These are phyloP conservation scores for Tenthredo scrophulariae DNA, from an alignment of 2,888 invertebrate species.

Conservation along the genomic window DNA sequence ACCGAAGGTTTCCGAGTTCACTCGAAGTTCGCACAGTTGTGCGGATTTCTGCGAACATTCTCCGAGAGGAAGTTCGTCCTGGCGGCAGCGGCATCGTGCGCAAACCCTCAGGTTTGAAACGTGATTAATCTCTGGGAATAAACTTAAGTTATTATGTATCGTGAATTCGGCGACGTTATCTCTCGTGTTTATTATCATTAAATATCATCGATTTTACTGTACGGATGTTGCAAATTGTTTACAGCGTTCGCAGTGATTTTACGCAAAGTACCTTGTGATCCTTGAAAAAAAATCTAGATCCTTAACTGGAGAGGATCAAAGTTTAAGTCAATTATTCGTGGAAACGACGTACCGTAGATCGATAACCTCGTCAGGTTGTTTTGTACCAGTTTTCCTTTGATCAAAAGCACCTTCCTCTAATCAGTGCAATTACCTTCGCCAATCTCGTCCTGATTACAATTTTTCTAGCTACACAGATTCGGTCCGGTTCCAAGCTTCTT, in stretches of 20 bases:
- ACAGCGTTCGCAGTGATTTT: not conserved
- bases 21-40: slow-evolving; percentile 49
- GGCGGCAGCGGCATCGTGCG: slow-evolving; percentile 45
- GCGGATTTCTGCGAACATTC: slow-evolving; percentile 53
- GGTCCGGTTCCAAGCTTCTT: not conserved
- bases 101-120: slow-evolving; percentile 52
- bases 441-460: not conserved
- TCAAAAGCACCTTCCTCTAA: not conserved
- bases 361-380: not conserved
- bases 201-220: not conserved
- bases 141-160: not conserved
- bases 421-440: not conserved
- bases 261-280: not conserved
- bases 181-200: not conserved
- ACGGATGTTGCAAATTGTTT: not conserved
- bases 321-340: not conserved
- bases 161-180: slow-evolving; percentile 35
- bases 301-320: not conserved
- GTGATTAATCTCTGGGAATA: slow-evolving; percentile 28
- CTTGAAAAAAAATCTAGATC: not conserved
- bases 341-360: not conserved
- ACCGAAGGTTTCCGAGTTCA: slow-evolving; percentile 58
- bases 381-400: not conserved
- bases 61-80: slow-evolving; percentile 48
- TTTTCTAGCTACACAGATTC: slow-evolving; percentile 7